Evolutionary conservation across 2,113 vertebrate genomes (phyloP), one percentile per base, ranked within the genome.

Genomic region (Hepsetus odoe): DNA sequence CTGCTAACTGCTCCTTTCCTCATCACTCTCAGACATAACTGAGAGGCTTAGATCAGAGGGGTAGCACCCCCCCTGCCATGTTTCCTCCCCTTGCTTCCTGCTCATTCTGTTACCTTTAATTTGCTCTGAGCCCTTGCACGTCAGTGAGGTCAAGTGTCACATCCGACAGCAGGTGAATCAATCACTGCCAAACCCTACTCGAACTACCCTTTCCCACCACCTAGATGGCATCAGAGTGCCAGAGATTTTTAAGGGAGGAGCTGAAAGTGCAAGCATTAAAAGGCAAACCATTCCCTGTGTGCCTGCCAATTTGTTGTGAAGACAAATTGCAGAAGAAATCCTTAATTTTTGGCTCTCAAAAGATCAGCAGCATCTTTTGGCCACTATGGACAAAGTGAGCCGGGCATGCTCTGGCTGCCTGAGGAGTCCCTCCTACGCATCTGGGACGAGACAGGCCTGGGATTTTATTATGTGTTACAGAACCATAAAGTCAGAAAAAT

Each of bases 161-260:
- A 81, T 58, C 61, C 18, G 3, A 51, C 38, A 74, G 46, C 74
- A 66, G 35, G 56, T 53, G 67, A 80, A 81, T 84, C 76, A 78
- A 76, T 83, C 56, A 73, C 73, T 70, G 72, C 72, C 64, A 61
- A 44, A 38, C 67, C 22, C 14, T 46, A 56, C 30, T 5, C 4
- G 84, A 84, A 89, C 67, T 92, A 82, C 90, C 79, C 1, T 40
- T 46, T 46, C 76, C 30, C 71, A 79, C 79, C 87, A 77, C 82
- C 82, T 90, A 93, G 92, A 90, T 91, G 92, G 92, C 89, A 84
- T 91, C 85, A 89, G 81, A 87, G 84, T 87, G 91, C 82, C 86
- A 86, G 83, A 49, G 70, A 88, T 86, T 88, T 28, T 85, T 76
- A 68, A 33, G 1, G 24, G 38, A 56, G 53, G 58, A 75, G 33